These are phyloP conservation scores for Iguana delicatissima DNA, from an alignment of 2,797 vertebrate genomes.

Conservation along the genomic window DNA sequence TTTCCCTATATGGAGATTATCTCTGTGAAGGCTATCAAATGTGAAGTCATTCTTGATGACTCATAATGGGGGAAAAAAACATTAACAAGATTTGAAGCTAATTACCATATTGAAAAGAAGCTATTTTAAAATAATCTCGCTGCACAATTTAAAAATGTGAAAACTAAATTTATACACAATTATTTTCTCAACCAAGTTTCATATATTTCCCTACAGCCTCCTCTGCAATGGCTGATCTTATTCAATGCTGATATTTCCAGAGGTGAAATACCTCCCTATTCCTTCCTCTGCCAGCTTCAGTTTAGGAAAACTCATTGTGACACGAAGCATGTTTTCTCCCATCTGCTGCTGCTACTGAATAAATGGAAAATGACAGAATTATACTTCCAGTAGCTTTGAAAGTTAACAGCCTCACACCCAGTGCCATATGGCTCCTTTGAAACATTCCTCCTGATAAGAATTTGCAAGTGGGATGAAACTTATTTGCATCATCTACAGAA, in stretches of 20 bases:
- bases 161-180: background rate
- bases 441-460: slow-evolving; percentile 72
- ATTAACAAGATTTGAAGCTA: background rate
- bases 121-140: background rate
- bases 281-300: slow-evolving; percentile 69
- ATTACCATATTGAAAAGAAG: background rate
- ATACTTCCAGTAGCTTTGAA: slow-evolving; percentile 75
- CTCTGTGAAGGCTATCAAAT: background rate
- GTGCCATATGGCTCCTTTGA: slow-evolving; percentile 75
- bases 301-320: slow-evolving; percentile 76
- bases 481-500: slow-evolving; percentile 68
- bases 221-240: slow-evolving; percentile 43
- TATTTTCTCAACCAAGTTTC: slow-evolving; percentile 15
- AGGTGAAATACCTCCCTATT: slow-evolving; percentile 70
- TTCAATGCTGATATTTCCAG: slow-evolving; percentile 62
- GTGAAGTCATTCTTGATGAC: background rate
- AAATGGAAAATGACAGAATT: slow-evolving; percentile 80
- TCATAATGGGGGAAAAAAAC: background rate
- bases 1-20: background rate
- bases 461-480: slow-evolving; percentile 64
- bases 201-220: slow-evolving; percentile 25
- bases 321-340: slow-evolving; percentile 77
- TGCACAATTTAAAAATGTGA: slow-evolving; percentile 24
- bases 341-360: slow-evolving; percentile 74
- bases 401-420: slow-evolving; percentile 75